Conservation (phyloP, 1,140 invertebrate genomes). For the Anadara kagoshimensis region DNA sequence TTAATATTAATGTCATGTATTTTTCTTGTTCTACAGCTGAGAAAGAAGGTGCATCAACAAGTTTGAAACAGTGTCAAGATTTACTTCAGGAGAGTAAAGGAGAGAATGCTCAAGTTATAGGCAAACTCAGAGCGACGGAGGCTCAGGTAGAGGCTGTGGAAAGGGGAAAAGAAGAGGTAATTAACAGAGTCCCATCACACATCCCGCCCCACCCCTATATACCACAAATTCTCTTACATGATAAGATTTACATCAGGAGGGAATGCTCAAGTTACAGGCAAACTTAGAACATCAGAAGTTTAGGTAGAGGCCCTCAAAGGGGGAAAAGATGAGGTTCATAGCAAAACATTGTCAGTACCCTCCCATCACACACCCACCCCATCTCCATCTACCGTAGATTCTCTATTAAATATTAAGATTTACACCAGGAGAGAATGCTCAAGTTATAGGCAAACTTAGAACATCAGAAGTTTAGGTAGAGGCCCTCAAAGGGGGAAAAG, state of each 20-base stretch:
- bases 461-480: too few species aligned
- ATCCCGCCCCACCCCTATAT: background rate
- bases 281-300: too few species aligned
- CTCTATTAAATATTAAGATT: background rate
- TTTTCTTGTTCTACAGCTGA: conserved; percentile 51
- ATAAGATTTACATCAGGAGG: background rate
- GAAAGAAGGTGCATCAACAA: conserved; percentile 55
- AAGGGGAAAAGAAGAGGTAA: conserved; percentile 66
- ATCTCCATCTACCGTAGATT: background rate
- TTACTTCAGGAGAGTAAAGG: conserved; percentile 55
- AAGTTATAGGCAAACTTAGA: too few species aligned
- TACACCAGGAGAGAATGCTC: too few species aligned
- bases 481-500: too few species aligned
- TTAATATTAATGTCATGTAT: too few species aligned
- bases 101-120: conserved; percentile 51
- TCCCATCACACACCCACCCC: background rate
- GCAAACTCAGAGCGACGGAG: conserved; percentile 51
- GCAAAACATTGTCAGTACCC: too few species aligned
- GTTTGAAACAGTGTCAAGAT: conserved; percentile 54
- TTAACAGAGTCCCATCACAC: background rate
- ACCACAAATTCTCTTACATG: background rate
- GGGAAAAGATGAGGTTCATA: too few species aligned
- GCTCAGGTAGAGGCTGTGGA: conserved; percentile 56
- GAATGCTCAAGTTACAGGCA: too few species aligned
- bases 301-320: too few species aligned